Base-by-base conservation (phyloP, 2,113 vertebrate species). In the Paratilapia polleni region DNA sequence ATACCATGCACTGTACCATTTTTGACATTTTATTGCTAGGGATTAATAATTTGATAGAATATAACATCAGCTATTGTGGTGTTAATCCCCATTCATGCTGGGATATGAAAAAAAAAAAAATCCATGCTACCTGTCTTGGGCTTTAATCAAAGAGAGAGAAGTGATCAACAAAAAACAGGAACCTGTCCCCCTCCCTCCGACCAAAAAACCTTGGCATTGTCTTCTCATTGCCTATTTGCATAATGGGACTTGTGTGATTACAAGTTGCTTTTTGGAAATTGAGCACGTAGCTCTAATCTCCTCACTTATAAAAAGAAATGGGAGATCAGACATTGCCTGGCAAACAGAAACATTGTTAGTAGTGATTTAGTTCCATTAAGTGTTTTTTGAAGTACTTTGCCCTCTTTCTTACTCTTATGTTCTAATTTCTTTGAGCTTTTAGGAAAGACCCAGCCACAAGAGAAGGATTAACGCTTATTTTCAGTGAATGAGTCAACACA, bases 381-480 rank as follows among this genome's bases (percentile, higher is more conserved):
- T 88, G 76, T 78, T 93, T 91, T 92, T 84, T 88, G 63, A 89
- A 91, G 90, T 77, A 89, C 85, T 89, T 89, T 92, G 80, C 83
- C 83, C 87, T 58, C 41, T 82, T 80, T 68, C 64, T 79, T 79
- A 78, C 88, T 87, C 88, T 87, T 80, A 74, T 86, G 88, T 86
- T 90, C 62, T 77, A 80, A 87, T 92, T 92, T 92, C 85, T 78
- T 58, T 63, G 59, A 87, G 89, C 87, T 89, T 92, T 87, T 43
- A 86, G 81, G 59, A 78, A 91, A 90, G 92, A 88, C 76, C 85
- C 75, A 86, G 83, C 90, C 90, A 93, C 92, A 91, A 93, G 91
- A 93, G 90, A 93, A 61, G 91, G 93, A 94, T 95, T 94, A 94
- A 70, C 88, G 91, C 92, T 93, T 94, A 93, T 93, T 93, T 91